Base-by-base conservation (phyloP, 2,113 vertebrate species). In the Trematomus loennbergii region DNA sequence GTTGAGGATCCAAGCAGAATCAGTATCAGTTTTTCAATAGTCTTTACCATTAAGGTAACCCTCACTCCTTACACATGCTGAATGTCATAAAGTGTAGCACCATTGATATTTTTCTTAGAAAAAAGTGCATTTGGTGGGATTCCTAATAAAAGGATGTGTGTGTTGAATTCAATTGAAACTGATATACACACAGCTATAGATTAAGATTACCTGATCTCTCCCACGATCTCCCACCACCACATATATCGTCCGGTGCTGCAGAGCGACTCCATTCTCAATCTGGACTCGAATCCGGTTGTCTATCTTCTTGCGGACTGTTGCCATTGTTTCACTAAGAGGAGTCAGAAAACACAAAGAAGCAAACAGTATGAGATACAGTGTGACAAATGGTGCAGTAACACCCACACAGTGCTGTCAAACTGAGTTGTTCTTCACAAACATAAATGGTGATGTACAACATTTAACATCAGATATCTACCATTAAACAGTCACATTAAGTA, bases 251-350 rank as follows among this genome's bases (percentile, higher is more conserved):
- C 98, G 96, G 64, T 98, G 96, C 55, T 95, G 91, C 88, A 96
- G 89, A 3, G 95, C 88, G 40, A 99, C 95, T 11, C 98, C 98
- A 87, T 99, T 99, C 93, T 99, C 98, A n/a, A 99, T 99, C 81
- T 97, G 97, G 18, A 99, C 96, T 5, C 98, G 96, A 72, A 99
- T 96, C 33, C 97, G 96, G 88, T 99, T 99, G 81, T 99, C 98
- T 5, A 99, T 94, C 87, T 98, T 99, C 83, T 98, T 98, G 67
- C 98, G 96, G 82, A 97, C 94, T 83, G 98, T 99, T 65, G 91
- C 93, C 94, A 94, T 94, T 10, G 29, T 88, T 20, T 75, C 11
- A n/a, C 46, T 15, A 43, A 52, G 8, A 49, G 4, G 52, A 36
- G 29, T 9, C 0, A 54, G 0, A 52, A n/a, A 49, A 9, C 36